phyloP scores from a whole-genome alignment of 2,797 vertebrate genomes.

The Chaenodraco wilsoni region DNA sequence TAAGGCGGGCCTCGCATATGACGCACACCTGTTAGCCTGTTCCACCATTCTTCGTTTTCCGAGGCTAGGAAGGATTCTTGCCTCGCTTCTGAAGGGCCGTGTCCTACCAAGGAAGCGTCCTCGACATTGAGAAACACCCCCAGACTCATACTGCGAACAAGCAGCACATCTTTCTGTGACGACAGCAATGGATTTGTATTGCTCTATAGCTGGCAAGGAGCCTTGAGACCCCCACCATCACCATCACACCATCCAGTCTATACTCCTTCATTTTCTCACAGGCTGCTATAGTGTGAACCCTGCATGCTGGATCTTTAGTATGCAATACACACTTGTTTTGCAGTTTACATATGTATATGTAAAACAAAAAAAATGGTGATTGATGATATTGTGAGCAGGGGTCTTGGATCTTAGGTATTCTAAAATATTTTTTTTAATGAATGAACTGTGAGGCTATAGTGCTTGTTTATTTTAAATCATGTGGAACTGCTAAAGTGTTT shows the following conservation, averaged over 20 bases:
- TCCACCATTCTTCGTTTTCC: no score
- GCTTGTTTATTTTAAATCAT: background rate
- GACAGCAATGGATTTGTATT: slow-evolving; percentile 66
- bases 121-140: slow-evolving; percentile 5
- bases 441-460: background rate
- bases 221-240: slow-evolving; percentile 22
- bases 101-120: no score
- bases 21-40: no score
- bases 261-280: slow-evolving; percentile 2
- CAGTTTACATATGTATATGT: background rate
- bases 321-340: background rate
- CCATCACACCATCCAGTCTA: slow-evolving; percentile 2
- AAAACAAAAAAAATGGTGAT: background rate
- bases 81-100: no score
- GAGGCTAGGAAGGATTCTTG: no score
- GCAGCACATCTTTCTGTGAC: slow-evolving; percentile 61
- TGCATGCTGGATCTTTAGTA: background rate
- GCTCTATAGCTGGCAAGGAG: slow-evolving; percentile 45
- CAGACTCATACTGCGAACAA: slow-evolving; percentile 60
- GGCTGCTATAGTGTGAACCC: background rate
- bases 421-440: background rate
- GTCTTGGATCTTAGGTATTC: background rate
- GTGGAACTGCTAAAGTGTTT: background rate
- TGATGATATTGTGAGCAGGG: background rate
- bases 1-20: no score